Evolutionary conservation across 1,140 invertebrate genomes (phyloP).

Genomic region (Calephelis nemesis): DNA sequence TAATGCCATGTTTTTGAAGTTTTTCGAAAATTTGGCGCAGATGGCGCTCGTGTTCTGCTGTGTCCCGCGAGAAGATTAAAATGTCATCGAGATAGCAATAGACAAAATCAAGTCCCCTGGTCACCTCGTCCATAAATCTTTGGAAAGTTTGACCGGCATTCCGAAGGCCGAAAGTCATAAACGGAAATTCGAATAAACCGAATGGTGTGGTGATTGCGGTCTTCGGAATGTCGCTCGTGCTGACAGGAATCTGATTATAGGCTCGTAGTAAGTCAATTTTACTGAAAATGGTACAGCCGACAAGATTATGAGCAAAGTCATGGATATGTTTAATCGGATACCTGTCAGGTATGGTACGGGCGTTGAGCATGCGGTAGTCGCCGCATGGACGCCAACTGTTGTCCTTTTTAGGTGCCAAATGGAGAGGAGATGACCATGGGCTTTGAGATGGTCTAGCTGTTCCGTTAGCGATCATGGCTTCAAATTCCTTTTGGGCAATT

Average conservation of each 20-base stretch:
- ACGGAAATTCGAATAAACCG: constrained; percentile 17
- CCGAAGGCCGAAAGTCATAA: constrained; percentile 15
- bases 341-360: constrained; percentile 15
- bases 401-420: constrained; percentile 17
- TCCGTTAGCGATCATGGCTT: constrained; percentile 3
- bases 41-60: background rate
- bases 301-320: constrained; percentile 20
- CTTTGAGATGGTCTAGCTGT: constrained; percentile 16
- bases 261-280: constrained; percentile 14
- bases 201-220: constrained; percentile 25
- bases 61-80: background rate
- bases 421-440: constrained; percentile 17
- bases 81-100: background rate
- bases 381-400: constrained; percentile 18
- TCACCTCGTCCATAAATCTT: constrained; percentile 9
- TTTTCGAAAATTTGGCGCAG: constrained; percentile 7
- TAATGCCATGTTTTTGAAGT: constrained; percentile 20
- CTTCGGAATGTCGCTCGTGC: constrained; percentile 14
- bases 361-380: constrained; percentile 18
- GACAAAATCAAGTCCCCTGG: constrained; percentile 1
- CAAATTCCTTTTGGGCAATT: constrained; percentile 18
- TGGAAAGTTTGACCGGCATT: constrained; percentile 18
- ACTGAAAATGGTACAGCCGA: constrained; percentile 8
- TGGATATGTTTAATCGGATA: constrained; percentile 19
- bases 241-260: constrained; percentile 20